Percentiles rank a stretch among this genome's conserved stretches.
These are phyloP conservation scores for Thunnus albacares DNA, from an alignment of 2,797 vertebrate species.

Conservation along the genomic window DNA sequence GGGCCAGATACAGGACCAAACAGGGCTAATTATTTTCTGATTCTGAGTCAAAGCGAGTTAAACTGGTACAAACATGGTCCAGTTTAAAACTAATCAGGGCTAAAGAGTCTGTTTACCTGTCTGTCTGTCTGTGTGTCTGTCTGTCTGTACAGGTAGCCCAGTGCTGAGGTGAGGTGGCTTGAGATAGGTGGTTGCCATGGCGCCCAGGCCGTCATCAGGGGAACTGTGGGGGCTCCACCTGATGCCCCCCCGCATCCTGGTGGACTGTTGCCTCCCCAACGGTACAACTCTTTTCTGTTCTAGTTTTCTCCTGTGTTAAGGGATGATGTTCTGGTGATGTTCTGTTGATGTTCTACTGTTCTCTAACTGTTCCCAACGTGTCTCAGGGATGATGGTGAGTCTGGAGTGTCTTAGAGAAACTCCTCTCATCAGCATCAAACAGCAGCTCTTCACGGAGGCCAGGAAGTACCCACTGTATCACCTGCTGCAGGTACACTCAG, in stretches of 20 bases:
- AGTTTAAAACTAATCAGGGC: background rate
- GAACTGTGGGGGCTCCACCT: constrained; percentile 89
- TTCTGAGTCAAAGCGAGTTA: too few relatives aligned
- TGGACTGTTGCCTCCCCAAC: constrained; percentile 88
- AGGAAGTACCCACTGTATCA: constrained; percentile 86
- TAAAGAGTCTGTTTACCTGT: background rate
- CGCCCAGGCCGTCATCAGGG: constrained; percentile 84
- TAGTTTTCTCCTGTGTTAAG: background rate
- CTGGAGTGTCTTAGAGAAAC: constrained; percentile 88
- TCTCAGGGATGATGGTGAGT: constrained; percentile 83
- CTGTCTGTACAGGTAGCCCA: constrained; percentile 41
- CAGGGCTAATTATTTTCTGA: too few relatives aligned
- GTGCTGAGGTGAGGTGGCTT: constrained; percentile 29
- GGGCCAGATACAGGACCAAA: too few relatives aligned
- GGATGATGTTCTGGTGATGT: background rate
- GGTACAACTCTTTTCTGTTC: constrained; percentile 49
- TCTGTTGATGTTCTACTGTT: background rate
- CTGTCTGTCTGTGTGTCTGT: background rate
- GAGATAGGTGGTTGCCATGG: constrained; percentile 64
- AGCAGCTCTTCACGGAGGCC: constrained; percentile 87
- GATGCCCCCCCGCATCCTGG: constrained; percentile 88
- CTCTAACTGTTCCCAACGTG: background rate
- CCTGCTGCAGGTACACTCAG: constrained; percentile 72
- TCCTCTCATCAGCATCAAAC: constrained; percentile 86
- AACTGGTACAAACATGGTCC: too few relatives aligned